These are phyloP conservation scores for Mus minutoides DNA, from an alignment of 2,797 vertebrate genomes.

Conservation along the genomic window DNA sequence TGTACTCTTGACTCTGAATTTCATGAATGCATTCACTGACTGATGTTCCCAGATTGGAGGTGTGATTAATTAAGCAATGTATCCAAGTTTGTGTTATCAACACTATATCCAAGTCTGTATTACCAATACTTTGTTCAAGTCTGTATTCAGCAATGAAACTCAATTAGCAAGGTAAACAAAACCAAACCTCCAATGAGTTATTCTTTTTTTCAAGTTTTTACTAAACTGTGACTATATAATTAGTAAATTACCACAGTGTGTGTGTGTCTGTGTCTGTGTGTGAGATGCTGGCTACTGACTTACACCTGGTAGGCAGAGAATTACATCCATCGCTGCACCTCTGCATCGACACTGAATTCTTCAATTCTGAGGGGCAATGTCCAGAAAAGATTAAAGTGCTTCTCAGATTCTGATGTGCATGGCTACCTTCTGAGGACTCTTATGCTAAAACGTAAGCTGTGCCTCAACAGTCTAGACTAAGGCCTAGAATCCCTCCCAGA, in stretches of 20 bases:
- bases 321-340: too few relatives aligned
- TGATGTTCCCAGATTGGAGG: background rate
- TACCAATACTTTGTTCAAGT: background rate
- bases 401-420: constrained; percentile 12
- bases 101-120: background rate
- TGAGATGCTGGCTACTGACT: background rate
- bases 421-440: background rate
- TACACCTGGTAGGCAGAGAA: too few relatives aligned
- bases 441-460: constrained; percentile 23
- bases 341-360: background rate
- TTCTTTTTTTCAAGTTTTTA: background rate
- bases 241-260: constrained; percentile 19
- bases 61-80: background rate
- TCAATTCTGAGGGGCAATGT: constrained; percentile 35
- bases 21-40: background rate
- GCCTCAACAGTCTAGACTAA: background rate
- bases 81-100: background rate
- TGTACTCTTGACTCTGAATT: background rate
- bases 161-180: background rate
- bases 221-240: constrained; percentile 9
- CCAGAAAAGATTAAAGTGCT: background rate
- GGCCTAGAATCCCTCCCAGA: background rate
- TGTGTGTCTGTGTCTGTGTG: too few relatives aligned
- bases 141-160: background rate
- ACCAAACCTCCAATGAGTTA: background rate